Evolutionary conservation across 2,888 invertebrate species (phyloP), one percentile per base, ranked within the genome.

Genomic region (Lycaena phlaeas): DNA sequence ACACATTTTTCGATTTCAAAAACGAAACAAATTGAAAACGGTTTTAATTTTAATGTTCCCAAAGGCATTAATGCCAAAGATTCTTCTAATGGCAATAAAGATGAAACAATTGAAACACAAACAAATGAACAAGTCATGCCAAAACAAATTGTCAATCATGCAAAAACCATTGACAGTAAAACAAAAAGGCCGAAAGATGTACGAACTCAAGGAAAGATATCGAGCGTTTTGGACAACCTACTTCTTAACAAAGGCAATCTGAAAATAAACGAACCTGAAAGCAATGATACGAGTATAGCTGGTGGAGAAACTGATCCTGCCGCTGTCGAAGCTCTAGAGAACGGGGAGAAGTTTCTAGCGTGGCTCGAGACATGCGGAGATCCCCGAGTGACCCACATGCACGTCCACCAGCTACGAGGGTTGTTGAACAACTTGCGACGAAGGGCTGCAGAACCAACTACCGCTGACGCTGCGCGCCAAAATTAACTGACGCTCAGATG

Each of bases 331-430:
- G 94, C 93, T 26, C 85, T 94, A 39, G 87, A 88, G 60, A 91
- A 92, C 73, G 94, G 92, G 27, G 92, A 93, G 64, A 90, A 90
- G 77, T 93, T 94, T 78, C 86, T 93, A 51, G 88, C 89, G 61
- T 94, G 92, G 92, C 81, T 94, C 57, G 91, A 92, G 67, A 87
- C 87, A 49, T 91, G 91, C 73, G 90, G 91, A 44, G 91, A 92
- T 71, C 93, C 93, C 0, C 88, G 90, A 45, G 91, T 93, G 44
- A 92, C 93, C 37, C 89, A 90, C 46, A 86, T 92, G 71, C 92
- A 93, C 70, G 87, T 93, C 50, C 88, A 92, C 82, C 92, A 93
- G 71, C 88, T 93, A 59, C 87, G 90, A 57, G 88, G 88, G 55
- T 81, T 93, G 49, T 86, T 94, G 60, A 89, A 90, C 63, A 92